phyloP scores from a whole-genome alignment of 2,888 invertebrate species.

The Drosophila kuntzei region DNA sequence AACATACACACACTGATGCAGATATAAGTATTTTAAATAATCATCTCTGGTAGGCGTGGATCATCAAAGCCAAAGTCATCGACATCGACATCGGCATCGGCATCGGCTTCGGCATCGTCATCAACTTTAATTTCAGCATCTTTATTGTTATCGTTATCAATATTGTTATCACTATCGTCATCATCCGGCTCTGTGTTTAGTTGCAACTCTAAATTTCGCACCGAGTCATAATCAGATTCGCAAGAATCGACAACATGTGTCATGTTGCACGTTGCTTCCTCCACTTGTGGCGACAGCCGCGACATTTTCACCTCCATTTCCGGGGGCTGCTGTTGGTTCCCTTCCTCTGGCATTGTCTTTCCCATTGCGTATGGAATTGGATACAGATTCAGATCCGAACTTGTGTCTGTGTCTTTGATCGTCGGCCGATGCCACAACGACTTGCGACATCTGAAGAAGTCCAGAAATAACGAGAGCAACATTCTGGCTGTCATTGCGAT shows the following conservation, averaged over 20 bases:
- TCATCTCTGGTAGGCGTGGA: slow-evolving; percentile 65
- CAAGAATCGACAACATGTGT: not conserved
- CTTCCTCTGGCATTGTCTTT: not conserved
- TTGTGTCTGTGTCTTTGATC: not conserved
- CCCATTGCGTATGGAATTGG: no score
- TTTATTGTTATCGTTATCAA: not conserved
- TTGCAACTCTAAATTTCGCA: slow-evolving; percentile 19
- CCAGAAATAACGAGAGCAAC: slow-evolving; percentile 49
- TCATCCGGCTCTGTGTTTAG: not conserved
- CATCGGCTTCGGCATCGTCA: slow-evolving; percentile 1
- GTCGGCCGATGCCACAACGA: slow-evolving; percentile 1
- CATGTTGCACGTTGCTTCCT: not conserved
- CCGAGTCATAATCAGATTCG: slow-evolving; percentile 20
- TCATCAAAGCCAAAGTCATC: slow-evolving; percentile 58
- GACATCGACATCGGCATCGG: slow-evolving; percentile 9
- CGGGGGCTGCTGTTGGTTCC: not conserved
- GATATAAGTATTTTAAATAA: slow-evolving; percentile 35
- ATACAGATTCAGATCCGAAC: not conserved
- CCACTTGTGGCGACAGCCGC: no score
- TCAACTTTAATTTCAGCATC: not conserved
- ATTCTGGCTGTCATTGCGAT: slow-evolving; percentile 36
- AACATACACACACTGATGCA: slow-evolving; percentile 18
- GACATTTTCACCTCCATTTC: not conserved
- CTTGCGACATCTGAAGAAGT: slow-evolving; percentile 52
- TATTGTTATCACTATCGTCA: not conserved